Evolutionary conservation across 2,113 vertebrate genomes (phyloP).

Genomic region (Phycodurus eques): DNA sequence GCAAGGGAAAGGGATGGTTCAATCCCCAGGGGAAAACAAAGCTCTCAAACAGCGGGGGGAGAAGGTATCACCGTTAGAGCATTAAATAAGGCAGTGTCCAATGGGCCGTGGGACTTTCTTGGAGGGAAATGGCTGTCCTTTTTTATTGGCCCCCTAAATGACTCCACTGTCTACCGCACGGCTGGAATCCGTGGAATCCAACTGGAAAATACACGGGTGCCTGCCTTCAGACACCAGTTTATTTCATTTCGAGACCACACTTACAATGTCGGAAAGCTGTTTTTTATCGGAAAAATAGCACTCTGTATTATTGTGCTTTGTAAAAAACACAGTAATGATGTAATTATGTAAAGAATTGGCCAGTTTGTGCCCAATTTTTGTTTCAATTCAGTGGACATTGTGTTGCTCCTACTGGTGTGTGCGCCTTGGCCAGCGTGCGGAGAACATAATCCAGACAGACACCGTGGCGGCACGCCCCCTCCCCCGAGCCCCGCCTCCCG

Average conservation of each 20-base stretch:
- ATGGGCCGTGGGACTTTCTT: slow-evolving; percentile 48
- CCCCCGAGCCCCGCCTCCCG: too few species aligned
- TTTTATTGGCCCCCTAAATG: slow-evolving; percentile 29
- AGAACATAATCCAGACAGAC: too few species aligned
- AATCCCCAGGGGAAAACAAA: slow-evolving; percentile 68
- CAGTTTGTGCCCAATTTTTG: too few species aligned
- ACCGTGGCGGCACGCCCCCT: too few species aligned
- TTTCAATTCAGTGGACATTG: neutral
- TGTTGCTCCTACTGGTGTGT: too few species aligned
- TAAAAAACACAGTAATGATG: neutral
- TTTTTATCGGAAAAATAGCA: neutral
- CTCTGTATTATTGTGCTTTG: too few species aligned
- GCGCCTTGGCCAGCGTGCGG: too few species aligned
- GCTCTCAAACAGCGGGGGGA: slow-evolving; percentile 53
- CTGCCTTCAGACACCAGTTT: too few species aligned
- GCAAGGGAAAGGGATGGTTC: slow-evolving; percentile 60
- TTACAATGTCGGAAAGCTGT: too few species aligned
- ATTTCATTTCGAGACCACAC: too few species aligned
- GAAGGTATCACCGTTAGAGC: slow-evolving; percentile 58
- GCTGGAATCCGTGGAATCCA: neutral
- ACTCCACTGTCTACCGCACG: slow-evolving; percentile 10
- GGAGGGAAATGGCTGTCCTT: slow-evolving; percentile 39
- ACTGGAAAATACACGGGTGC: neutral
- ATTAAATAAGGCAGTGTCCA: slow-evolving; percentile 62
- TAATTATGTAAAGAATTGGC: neutral